Evolutionary conservation across 2,888 invertebrate genomes (phyloP).

Genomic region (Aproaerema taeniolella): DNA sequence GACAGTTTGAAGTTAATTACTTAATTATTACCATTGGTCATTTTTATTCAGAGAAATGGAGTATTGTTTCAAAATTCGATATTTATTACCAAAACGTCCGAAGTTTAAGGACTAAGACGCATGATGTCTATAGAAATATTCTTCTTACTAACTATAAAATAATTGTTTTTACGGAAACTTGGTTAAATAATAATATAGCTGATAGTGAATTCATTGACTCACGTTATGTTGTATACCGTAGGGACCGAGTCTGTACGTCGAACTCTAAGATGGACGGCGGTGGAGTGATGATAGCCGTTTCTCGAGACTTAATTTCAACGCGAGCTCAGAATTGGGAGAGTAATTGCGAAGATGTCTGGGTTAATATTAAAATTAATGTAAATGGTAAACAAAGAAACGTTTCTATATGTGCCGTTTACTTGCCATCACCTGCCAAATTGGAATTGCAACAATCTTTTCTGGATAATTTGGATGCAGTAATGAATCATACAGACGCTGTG

Average conservation of each 20-base stretch:
- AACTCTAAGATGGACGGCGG: slow-evolving; percentile 11
- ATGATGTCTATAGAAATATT: no score
- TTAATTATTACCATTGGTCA: no score
- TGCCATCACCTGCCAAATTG: slow-evolving; percentile 15
- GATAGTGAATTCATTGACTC: no score
- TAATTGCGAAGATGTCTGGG: slow-evolving; percentile 4
- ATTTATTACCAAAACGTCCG: no score
- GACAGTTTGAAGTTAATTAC: no score
- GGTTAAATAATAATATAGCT: no score
- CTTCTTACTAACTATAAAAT: no score
- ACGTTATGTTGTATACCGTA: no score
- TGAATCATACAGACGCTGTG: slow-evolving; percentile 1
- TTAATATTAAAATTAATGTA: not conserved
- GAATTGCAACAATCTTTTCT: slow-evolving; percentile 3
- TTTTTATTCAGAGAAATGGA: no score
- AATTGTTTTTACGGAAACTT: no score
- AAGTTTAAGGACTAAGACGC: no score
- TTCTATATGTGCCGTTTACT: slow-evolving; percentile 17
- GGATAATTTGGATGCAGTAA: slow-evolving; percentile 12
- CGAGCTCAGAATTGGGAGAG: slow-evolving; percentile 7
- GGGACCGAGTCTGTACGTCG: not conserved
- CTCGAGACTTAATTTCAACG: slow-evolving; percentile 7
- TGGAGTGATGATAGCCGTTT: slow-evolving; percentile 11
- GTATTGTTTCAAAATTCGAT: no score
- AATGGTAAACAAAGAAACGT: slow-evolving; percentile 8